Base-by-base conservation (phyloP, 2,888 invertebrate species). In the Caenorhabditis sp. region DNA sequence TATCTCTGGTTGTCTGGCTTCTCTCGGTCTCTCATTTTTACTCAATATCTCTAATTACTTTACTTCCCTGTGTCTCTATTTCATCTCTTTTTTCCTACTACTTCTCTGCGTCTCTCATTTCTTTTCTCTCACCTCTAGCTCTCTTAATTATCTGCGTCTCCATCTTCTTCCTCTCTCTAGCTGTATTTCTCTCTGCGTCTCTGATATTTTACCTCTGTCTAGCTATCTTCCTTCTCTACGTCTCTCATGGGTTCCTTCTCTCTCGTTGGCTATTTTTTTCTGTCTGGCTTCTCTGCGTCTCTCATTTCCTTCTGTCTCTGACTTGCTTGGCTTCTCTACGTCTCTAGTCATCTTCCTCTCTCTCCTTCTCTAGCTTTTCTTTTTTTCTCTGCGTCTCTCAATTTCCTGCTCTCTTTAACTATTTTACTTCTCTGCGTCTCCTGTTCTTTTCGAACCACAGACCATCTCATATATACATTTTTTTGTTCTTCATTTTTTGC, bases 201-300 rank as follows among this genome's bases (percentile, higher is more conserved):
- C 31, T 31, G 31, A 31, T 31, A 31, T 31, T 31, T 10, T 31
- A 4, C 10, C 52, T 52, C 4, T 52, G 5, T 52, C 14, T 52
- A n/a, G 20, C 4, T 4, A 5, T 7, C 4, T 12, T 21, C 4
- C 23, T 21, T 52, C 52, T 52, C 52, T 52, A 7, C 23, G 20
- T 52, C 52, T 12, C 49, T 43, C 49, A 14, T 17, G 12, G 12
- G 12, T 17, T 43, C 49, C 17, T 52, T 52, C 36, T 61, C 53
- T 7, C 20, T 17, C 58, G 49, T 58, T 14, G 38, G 38, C 23
- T 23, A 43, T 53, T 50, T 27, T 60, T 57, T 60, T 57, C n/a
- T 54, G 58, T 60, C 52, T 4, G 20, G 4, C 10, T 31, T 31
- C 31, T 31, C 31, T 31, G 31, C 31, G 31, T 31, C 31, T 31